A percentile compares a stretch with the other conserved stretches of the same genome.
Evolutionary conservation across 2,888 invertebrate genomes (phyloP).

Genomic region (Crematogaster levior): DNA sequence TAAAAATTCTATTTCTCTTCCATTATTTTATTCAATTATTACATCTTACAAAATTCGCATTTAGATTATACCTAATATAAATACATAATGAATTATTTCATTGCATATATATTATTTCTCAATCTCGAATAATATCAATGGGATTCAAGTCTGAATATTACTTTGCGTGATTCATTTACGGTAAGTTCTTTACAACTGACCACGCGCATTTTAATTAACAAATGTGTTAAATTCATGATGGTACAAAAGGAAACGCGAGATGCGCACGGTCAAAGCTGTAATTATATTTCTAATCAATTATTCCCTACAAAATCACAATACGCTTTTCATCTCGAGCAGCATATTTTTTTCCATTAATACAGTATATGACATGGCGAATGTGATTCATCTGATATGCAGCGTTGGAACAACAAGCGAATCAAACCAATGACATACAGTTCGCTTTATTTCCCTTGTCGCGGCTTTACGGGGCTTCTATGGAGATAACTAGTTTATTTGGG

Average conservation of each 20-base stretch:
- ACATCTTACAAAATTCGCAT: background rate
- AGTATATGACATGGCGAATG: slow-evolving; percentile 18
- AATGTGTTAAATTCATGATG: slow-evolving; percentile 8
- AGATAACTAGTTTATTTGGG: slow-evolving; percentile 20
- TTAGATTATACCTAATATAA: background rate
- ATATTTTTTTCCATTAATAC: slow-evolving; percentile 45
- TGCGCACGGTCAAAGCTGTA: background rate
- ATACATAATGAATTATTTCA: background rate
- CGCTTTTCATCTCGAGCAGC: background rate
- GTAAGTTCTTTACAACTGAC: background rate
- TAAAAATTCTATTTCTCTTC: background rate
- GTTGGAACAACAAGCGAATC: slow-evolving; percentile 38
- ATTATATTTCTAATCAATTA: slow-evolving; percentile 41
- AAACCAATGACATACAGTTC: slow-evolving; percentile 16
- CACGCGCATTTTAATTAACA: slow-evolving; percentile 20
- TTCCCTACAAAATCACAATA: slow-evolving; percentile 4
- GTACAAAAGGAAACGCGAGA: background rate
- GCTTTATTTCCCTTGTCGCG: slow-evolving; percentile 47
- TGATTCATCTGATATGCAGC: slow-evolving; percentile 8
- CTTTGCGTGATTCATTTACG: background rate
- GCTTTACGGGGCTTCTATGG: background rate
- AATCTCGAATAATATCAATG: background rate
- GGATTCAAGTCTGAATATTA: background rate
- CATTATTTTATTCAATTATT: background rate
- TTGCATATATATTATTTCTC: background rate